Evolutionary conservation across 2,888 invertebrate species (phyloP).

Genomic region (Mantis religiosa): DNA sequence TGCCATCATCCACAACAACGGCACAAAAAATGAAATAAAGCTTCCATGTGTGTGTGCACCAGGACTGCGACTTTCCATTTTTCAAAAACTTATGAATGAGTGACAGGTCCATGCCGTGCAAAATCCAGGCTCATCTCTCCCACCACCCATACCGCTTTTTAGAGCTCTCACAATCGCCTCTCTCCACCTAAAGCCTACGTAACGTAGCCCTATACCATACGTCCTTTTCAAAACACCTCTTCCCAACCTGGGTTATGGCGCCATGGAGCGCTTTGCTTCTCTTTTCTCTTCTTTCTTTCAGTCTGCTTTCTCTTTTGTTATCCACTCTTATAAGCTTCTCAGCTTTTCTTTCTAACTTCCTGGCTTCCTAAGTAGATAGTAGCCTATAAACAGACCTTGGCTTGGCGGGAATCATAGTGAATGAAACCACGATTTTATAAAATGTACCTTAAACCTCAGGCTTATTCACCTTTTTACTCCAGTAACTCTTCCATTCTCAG

Average conservation of each 20-base stretch:
- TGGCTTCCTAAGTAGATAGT: neutral
- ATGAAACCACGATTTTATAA: too few species aligned
- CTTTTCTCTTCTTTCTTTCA: neutral
- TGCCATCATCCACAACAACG: neutral
- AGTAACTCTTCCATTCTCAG: too few species aligned
- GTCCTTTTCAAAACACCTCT: neutral
- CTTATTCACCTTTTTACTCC: too few species aligned
- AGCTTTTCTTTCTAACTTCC: neutral
- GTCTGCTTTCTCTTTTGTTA: neutral
- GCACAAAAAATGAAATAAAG: neutral
- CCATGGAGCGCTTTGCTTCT: neutral
- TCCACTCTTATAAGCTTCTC: neutral
- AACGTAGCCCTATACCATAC: neutral
- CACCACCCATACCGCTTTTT: neutral
- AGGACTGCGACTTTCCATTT: neutral
- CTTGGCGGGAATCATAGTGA: too few species aligned
- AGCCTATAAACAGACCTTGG: too few species aligned
- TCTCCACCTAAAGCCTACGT: neutral
- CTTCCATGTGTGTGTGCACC: neutral
- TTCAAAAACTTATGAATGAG: conserved; percentile 2
- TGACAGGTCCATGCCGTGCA: conserved; percentile 4
- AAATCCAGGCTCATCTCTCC: neutral
- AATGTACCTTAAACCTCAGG: too few species aligned
- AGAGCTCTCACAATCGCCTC: neutral
- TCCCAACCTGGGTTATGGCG: neutral